phyloP scores from a whole-genome alignment of 2,113 vertebrate species.

The Saimiri boliviensis region DNA sequence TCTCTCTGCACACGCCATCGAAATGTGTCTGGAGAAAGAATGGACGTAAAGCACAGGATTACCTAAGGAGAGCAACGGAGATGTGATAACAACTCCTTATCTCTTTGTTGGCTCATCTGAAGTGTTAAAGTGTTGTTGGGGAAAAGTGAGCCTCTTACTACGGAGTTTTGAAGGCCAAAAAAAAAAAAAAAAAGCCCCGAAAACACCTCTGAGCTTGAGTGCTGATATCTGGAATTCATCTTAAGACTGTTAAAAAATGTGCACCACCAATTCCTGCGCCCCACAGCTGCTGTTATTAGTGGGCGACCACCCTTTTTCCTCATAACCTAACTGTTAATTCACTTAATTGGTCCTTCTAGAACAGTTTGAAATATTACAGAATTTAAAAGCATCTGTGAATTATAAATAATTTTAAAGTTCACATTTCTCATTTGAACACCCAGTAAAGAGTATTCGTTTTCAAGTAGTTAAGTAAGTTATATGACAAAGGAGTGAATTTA shows the following conservation, averaged over 20 bases:
- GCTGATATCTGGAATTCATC: constrained; percentile 55
- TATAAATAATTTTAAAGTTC: constrained; percentile 87
- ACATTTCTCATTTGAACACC: constrained; percentile 83
- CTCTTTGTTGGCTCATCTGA: constrained; percentile 15
- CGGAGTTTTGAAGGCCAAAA: constrained; percentile 34
- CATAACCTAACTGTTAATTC: constrained; percentile 78
- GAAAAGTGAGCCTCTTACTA: constrained; percentile 31
- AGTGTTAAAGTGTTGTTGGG: constrained; percentile 48
- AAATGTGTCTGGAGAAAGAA: constrained; percentile 75
- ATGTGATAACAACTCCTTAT: constrained; percentile 57
- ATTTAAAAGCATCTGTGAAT: constrained; percentile 84
- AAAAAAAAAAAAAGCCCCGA: not conserved
- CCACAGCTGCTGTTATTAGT: constrained; percentile 67
- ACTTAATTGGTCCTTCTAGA: constrained; percentile 83
- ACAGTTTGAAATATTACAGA: constrained; percentile 82
- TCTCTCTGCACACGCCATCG: constrained; percentile 69
- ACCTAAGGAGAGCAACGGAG: constrained; percentile 67
- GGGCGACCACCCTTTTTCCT: constrained; percentile 51
- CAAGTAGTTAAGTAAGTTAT: constrained; percentile 84
- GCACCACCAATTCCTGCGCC: not conserved
- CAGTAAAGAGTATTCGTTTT: constrained; percentile 85
- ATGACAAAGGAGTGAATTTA: constrained; percentile 81
- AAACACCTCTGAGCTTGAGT: not conserved
- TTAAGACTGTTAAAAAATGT: constrained; percentile 43
- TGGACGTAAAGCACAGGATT: constrained; percentile 65